Conservation (phyloP, 2,888 invertebrate genomes). For the Sphinx pinastri region DNA sequence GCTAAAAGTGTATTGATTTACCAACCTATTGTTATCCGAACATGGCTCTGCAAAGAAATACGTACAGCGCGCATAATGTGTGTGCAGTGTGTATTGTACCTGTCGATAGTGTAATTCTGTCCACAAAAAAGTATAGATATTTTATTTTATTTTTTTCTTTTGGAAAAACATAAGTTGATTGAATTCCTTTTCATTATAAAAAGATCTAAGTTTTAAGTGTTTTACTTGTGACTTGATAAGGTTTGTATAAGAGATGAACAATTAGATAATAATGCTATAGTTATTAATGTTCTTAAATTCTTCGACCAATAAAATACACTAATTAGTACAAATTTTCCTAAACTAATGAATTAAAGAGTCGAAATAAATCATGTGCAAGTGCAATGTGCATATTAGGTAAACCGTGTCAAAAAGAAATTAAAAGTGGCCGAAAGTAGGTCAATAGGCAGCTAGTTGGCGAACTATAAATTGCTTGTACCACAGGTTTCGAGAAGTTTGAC, state of each 20-base stretch:
- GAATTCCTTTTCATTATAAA: too few relatives aligned
- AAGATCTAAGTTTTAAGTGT: too few relatives aligned
- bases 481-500: constrained; percentile 45
- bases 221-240: too few relatives aligned
- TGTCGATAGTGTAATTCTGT: neutral
- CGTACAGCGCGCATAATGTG: too few relatives aligned
- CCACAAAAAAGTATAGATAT: neutral
- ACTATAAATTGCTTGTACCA: constrained; percentile 49
- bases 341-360: too few relatives aligned
- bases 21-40: neutral
- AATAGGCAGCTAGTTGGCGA: constrained; percentile 45
- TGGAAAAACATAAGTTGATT: too few relatives aligned
- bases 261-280: too few relatives aligned
- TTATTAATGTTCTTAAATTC: too few relatives aligned
- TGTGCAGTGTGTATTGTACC: neutral
- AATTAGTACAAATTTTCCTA: neutral
- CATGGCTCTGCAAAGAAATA: neutral
- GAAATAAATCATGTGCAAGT: neutral
- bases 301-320: too few relatives aligned
- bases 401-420: constrained; percentile 28
- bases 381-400: constrained; percentile 29
- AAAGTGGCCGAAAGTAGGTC: constrained; percentile 51
- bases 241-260: too few relatives aligned
- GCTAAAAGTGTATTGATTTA: constrained; percentile 9
- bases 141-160: neutral